These are phyloP conservation scores for Coranthus polyacanthus DNA, from an alignment of 2,797 vertebrate genomes.

Conservation along the genomic window DNA sequence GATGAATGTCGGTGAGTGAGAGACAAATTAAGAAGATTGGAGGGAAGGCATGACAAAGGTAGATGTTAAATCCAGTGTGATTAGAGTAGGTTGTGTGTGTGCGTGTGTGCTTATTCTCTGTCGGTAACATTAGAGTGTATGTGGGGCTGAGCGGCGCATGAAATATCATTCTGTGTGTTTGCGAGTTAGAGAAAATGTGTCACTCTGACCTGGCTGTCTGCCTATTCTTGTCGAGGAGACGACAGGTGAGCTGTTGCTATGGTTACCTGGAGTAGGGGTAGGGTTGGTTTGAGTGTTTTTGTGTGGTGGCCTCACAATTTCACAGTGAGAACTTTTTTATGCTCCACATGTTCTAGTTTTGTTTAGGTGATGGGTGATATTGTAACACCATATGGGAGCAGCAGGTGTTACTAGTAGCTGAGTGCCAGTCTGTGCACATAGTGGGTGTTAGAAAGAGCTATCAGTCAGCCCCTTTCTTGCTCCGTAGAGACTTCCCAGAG, in stretches of 20 bases:
- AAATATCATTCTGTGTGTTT: slow-evolving; percentile 62
- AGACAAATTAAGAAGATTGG: slow-evolving; percentile 22
- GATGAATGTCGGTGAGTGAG: slow-evolving; percentile 46
- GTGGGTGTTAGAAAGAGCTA: slow-evolving; percentile 64
- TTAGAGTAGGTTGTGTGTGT: slow-evolving; percentile 18
- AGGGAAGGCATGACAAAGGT: slow-evolving; percentile 24
- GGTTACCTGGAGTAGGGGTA: slow-evolving; percentile 77
- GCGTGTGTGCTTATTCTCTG: slow-evolving; percentile 37
- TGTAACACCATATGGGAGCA: slow-evolving; percentile 68
- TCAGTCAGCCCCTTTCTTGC: slow-evolving; percentile 62
- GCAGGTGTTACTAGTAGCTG: slow-evolving; percentile 74
- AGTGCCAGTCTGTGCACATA: slow-evolving; percentile 57
- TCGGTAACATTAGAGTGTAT: slow-evolving; percentile 32
- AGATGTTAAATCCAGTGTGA: slow-evolving; percentile 48
- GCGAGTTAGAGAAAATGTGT: slow-evolving; percentile 73
- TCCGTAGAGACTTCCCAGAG: slow-evolving; percentile 65
- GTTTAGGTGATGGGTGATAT: slow-evolving; percentile 67
- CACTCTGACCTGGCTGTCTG: slow-evolving; percentile 78
- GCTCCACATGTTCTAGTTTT: slow-evolving; percentile 62
- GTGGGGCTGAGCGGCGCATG: slow-evolving; percentile 39
- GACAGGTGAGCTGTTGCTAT: slow-evolving; percentile 84
- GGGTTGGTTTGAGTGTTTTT: slow-evolving; percentile 52
- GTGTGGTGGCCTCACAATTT: slow-evolving; percentile 57
- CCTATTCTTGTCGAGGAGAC: slow-evolving; percentile 72
- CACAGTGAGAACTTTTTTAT: slow-evolving; percentile 48